phyloP scores from a whole-genome alignment of 2,888 invertebrate species.

The Sympetrum striolatum region DNA sequence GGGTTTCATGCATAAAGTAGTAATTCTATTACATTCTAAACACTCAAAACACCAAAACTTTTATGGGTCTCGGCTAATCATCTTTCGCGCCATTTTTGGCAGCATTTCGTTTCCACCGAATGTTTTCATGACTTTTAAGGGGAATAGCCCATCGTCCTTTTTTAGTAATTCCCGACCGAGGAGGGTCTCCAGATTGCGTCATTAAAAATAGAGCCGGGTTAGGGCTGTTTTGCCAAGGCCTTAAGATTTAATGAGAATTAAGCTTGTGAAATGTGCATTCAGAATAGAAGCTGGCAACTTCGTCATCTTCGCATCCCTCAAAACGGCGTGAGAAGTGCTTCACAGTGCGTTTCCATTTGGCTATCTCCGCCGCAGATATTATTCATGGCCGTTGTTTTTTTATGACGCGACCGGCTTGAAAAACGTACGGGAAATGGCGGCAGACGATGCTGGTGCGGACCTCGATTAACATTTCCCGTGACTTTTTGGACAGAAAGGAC shows the following conservation, averaged over 20 bases:
- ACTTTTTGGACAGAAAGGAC: background rate
- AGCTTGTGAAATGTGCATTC: background rate
- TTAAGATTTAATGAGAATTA: background rate
- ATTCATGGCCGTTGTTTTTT: background rate
- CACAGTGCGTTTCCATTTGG: background rate
- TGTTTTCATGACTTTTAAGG: background rate
- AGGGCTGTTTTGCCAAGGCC: background rate
- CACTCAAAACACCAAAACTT: background rate
- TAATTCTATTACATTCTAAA: too few relatives aligned
- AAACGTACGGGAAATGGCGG: background rate
- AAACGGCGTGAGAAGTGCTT: background rate
- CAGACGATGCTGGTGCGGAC: background rate
- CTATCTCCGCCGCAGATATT: background rate
- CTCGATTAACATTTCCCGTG: conserved; percentile 1
- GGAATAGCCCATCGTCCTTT: background rate
- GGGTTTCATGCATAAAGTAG: too few relatives aligned
- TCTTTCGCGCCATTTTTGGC: too few relatives aligned
- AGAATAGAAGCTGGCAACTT: background rate
- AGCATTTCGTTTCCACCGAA: background rate
- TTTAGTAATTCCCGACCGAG: background rate
- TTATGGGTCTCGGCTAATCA: too few relatives aligned
- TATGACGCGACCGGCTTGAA: background rate
- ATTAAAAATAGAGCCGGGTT: conserved; percentile 4
- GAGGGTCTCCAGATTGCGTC: background rate
- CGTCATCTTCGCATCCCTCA: background rate